Base-by-base conservation (phyloP, 2,113 vertebrate genomes). In the Bambusicola thoracicus region DNA sequence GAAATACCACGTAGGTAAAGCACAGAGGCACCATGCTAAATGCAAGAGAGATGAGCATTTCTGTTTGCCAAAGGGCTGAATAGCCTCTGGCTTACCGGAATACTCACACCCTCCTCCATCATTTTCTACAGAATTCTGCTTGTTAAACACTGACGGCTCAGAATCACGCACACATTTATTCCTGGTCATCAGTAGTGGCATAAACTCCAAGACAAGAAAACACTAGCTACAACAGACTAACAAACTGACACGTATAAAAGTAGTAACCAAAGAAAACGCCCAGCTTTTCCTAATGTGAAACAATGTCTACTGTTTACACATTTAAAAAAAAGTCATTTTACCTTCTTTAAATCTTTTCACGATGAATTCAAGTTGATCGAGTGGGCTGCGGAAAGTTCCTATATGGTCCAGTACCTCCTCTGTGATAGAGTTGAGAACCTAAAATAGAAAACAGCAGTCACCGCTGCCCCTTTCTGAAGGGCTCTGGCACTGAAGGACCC, bases 361-460 rank as follows among this genome's bases (percentile, higher is more conserved):
- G 91, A 99, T 98, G 95, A 98, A 99, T 87, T 98, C 98, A 92
- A 99, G 98, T 88, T 99, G 99, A 94, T 99, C 99, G 44, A 98
- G 94, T 2, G 98, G 98, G 25, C 98, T 99, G 56, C 98, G 98
- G 94, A 99, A 99, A 49, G 97, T 98, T 48, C 99, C 99, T 79
- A 93, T 74, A 62, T 99, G 97, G 74, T 98, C 97, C 32, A 99
- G 96, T 61, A 98, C 97, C 70, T 99, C 99, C 85, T 98, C 98
- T 44, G 98, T 99, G 96, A 99, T 95, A 63, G 98, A 97, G 88
- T 98, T 99, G 92, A 99, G 97, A 97, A 99, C 98, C 99, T 99
- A 96, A 48, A 93, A 96, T 55, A 92, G 43, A 75, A 81, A 93
- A 92, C 0, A 15, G 29, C n/a, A 93, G 55, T 43, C n/a, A 87